These are phyloP conservation scores for Protosalanx chinensis DNA, from an alignment of 2,797 vertebrate species.

Conservation along the genomic window DNA sequence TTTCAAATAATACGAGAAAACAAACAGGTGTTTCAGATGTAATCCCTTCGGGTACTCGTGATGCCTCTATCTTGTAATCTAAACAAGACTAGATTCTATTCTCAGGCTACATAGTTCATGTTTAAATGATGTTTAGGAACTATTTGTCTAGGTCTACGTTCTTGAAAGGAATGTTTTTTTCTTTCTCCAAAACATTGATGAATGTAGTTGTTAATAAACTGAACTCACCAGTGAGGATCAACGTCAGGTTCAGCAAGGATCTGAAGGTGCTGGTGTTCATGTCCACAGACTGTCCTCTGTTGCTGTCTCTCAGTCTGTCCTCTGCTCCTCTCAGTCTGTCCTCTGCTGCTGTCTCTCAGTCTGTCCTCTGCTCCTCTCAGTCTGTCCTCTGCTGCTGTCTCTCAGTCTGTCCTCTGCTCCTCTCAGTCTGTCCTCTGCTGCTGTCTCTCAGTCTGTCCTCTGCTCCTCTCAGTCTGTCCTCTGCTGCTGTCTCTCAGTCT, in stretches of 20 bases:
- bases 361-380: no score
- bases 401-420: no score
- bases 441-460: no score
- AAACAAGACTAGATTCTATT: slow-evolving; percentile 1
- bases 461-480: no score
- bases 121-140: not conserved
- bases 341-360: not conserved
- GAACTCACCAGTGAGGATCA: slow-evolving; percentile 70
- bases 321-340: no score
- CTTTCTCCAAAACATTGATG: not conserved
- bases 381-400: no score
- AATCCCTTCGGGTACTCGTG: slow-evolving; percentile 27
- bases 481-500: no score
- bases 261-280: slow-evolving; percentile 63
- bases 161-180: not conserved
- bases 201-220: not conserved
- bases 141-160: not conserved
- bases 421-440: no score
- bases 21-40: slow-evolving; percentile 66
- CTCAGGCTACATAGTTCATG: not conserved
- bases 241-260: slow-evolving; percentile 54
- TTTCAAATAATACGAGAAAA: slow-evolving; percentile 64
- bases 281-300: slow-evolving; percentile 57
- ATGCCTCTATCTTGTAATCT: not conserved
- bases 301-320: no score